These are phyloP conservation scores for Meloidogyne exigua DNA, from an alignment of 1,140 invertebrate species.

Conservation along the genomic window DNA sequence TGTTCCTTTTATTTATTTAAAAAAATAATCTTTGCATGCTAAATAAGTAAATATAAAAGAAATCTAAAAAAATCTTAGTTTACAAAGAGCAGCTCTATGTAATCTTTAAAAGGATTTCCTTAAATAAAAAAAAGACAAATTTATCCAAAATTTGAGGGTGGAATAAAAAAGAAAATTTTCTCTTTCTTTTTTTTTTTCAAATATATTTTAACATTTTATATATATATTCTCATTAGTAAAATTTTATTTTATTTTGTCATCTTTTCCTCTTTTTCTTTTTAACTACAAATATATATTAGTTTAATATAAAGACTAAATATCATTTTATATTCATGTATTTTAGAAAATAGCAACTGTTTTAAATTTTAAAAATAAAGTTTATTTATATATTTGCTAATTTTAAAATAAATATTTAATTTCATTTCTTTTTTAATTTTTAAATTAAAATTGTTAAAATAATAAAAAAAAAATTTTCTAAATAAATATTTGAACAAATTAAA, in stretches of 20 bases:
- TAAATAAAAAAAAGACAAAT: neutral
- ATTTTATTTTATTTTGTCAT: too few relatives aligned
- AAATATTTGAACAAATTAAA: too few relatives aligned
- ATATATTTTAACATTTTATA: neutral
- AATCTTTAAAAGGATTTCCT: neutral
- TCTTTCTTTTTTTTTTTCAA: too few relatives aligned
- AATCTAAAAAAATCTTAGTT: too few relatives aligned
- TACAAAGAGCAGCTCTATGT: neutral
- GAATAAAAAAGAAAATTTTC: neutral
- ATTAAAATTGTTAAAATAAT: too few relatives aligned
- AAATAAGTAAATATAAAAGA: too few relatives aligned
- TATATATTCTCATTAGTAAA: neutral
- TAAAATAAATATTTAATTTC: too few relatives aligned
- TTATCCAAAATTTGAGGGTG: conserved; percentile 4
- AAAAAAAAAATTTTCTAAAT: too few relatives aligned
- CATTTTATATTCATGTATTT: conserved; percentile 12
- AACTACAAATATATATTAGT: neutral
- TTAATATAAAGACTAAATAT: conserved; percentile 1
- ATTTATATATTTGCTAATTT: neutral
- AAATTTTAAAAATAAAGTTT: neutral
- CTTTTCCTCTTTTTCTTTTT: neutral
- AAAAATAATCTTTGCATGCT: too few relatives aligned
- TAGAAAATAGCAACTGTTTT: conserved; percentile 3
- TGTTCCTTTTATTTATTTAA: too few relatives aligned
- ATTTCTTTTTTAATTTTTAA: too few relatives aligned